phyloP scores from a whole-genome alignment of 2,888 invertebrate genomes.

The Ornithoptera alexandrae region DNA sequence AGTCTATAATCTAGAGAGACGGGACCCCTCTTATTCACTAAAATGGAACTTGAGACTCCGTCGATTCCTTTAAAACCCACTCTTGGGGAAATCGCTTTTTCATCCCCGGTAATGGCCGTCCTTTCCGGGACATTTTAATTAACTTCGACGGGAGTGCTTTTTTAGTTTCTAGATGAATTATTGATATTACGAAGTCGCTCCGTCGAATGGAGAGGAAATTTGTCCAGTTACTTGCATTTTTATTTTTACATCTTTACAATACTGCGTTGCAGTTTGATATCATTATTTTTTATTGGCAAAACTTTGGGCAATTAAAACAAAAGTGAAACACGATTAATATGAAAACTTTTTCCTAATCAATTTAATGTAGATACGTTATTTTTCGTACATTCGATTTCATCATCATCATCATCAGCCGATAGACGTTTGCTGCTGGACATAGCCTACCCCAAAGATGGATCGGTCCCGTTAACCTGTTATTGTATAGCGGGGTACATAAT shows the following conservation, averaged over 20 bases:
- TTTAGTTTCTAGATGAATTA: conserved; percentile 67
- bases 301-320: not conserved
- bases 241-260: conserved; percentile 18
- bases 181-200: conserved; percentile 47
- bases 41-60: conserved; percentile 58
- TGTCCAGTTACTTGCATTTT: conserved; percentile 32
- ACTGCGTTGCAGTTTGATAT: conserved; percentile 6
- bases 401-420: too few species aligned
- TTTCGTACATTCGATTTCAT: too few species aligned
- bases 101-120: conserved; percentile 71
- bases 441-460: too few species aligned
- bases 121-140: conserved; percentile 75
- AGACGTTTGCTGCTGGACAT: too few species aligned
- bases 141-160: conserved; percentile 60
- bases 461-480: too few species aligned
- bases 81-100: conserved; percentile 75
- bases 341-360: too few species aligned
- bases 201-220: conserved; percentile 34
- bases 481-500: too few species aligned
- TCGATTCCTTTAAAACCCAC: conserved; percentile 70
- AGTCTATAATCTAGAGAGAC: conserved; percentile 58
- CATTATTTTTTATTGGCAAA: conserved; percentile 5
- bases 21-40: conserved; percentile 42
- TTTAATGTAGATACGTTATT: too few species aligned
- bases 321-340: too few species aligned